Evolutionary conservation across 2,888 invertebrate genomes (phyloP).

Genomic region (Cinara cedri): DNA sequence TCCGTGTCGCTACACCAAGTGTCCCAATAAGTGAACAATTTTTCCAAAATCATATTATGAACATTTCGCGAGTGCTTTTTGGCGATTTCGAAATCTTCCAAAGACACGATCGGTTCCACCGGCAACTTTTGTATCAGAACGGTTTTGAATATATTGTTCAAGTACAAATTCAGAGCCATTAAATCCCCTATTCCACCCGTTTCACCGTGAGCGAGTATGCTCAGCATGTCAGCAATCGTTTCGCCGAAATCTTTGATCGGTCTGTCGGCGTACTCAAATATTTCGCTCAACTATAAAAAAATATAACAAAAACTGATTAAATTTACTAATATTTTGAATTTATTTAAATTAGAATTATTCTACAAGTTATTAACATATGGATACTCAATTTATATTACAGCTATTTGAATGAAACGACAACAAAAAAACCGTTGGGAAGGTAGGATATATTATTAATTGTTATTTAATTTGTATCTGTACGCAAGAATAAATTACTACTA

Average conservation of each 20-base stretch:
- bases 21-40: constrained; percentile 2
- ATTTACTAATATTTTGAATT: too few species aligned
- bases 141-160: constrained; percentile 14
- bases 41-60: neutral
- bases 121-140: constrained; percentile 19
- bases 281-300: neutral
- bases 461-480: too few species aligned
- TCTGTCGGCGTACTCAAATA: accelerated
- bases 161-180: constrained; percentile 36
- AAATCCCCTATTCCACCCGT: constrained; percentile 17
- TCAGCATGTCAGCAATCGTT: constrained; percentile 1
- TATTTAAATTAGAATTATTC: too few species aligned
- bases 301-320: neutral
- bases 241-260: constrained; percentile 32
- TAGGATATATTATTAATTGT: too few species aligned
- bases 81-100: neutral
- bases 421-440: too few species aligned
- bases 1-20: constrained; percentile 32
- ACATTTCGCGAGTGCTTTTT: neutral
- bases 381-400: too few species aligned
- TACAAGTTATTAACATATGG: too few species aligned
- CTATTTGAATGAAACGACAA: neutral
- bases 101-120: neutral
- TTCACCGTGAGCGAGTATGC: constrained; percentile 16
- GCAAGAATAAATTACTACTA: too few species aligned